Base-by-base conservation (phyloP, 2,113 vertebrate genomes). In the Promerops cafer region DNA sequence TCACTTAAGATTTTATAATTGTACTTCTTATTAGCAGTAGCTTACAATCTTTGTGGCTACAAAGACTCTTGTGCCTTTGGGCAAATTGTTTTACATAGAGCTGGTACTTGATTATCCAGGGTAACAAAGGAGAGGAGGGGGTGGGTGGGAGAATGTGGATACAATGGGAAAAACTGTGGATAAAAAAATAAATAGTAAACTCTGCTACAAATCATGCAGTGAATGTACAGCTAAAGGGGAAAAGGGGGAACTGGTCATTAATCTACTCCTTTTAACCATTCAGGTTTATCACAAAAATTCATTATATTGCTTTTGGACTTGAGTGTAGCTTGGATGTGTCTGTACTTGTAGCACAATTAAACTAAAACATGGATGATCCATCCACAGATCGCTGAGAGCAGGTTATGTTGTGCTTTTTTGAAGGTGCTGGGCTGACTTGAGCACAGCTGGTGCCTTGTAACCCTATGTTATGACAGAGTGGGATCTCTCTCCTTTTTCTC, bases 1-100 rank as follows among this genome's bases (percentile, higher is more conserved):
- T 97, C 86, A 94, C 47, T 93, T 93, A n/a, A 54, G 53, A 47
- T 94, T 94, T 90, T 95, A 83, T 93, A 97, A 97, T 96, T 78
- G 35, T 79, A 37, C 94, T 96, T 94, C 59, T 83, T 96, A 42
- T 40, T 69, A 95, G 54, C 17, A 30, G 65, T 53, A 88, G 53
- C 39, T 90, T 85, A 37, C 35, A 91, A 80, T 75, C 6, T 39
- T 89, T 87, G 35, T 71, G 64, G 72, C 69, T 92, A 30, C 44
- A 52, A 65, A 85, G 31, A 12, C 68, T 95, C 44, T 70, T 61
- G 28, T 89, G 63, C 88, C 93, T 86, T 56, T 33, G 86, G 96
- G 94, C 76, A 81, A 88, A 81, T 60, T 71, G 57, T 47, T 81
- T 90, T 81, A 47, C 16, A 11, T 53, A 68, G 56, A 81, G 47